A percentile compares a stretch with the other conserved stretches of the same genome.
phyloP scores from a whole-genome alignment of 2,888 invertebrate genomes.

The Spodoptera exigua region DNA sequence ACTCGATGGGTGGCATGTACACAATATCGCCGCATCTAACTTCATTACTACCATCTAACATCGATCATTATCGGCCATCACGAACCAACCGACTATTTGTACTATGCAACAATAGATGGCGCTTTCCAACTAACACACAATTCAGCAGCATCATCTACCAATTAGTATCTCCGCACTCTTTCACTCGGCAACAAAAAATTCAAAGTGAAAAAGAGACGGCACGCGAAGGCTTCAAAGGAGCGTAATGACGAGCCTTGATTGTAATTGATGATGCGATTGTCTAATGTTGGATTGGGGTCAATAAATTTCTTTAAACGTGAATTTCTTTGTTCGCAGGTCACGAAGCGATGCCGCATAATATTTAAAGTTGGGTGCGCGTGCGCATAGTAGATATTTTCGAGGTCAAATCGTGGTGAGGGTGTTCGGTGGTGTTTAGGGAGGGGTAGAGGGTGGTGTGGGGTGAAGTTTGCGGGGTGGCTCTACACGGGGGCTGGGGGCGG shows the following conservation, averaged over 20 bases:
- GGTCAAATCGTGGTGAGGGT: slow-evolving; percentile 28
- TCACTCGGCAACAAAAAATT: slow-evolving; percentile 45
- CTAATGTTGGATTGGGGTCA: slow-evolving; percentile 81
- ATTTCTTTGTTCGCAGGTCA: slow-evolving; percentile 78
- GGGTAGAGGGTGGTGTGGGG: slow-evolving; percentile 64
- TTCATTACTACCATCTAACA: slow-evolving; percentile 81
- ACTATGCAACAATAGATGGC: slow-evolving; percentile 88
- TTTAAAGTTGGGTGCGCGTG: slow-evolving; percentile 55
- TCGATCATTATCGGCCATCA: slow-evolving; percentile 85
- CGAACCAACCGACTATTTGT: slow-evolving; percentile 83
- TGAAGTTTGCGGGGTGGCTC: slow-evolving; percentile 82
- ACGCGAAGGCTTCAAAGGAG: slow-evolving; percentile 68
- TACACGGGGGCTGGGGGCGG: slow-evolving; percentile 90
- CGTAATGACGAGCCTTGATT: slow-evolving; percentile 81
- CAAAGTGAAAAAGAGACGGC: slow-evolving; percentile 62
- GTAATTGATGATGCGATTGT: slow-evolving; percentile 88
- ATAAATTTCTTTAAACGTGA: slow-evolving; percentile 79
- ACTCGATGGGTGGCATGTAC: slow-evolving; percentile 80
- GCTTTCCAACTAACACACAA: slow-evolving; percentile 80
- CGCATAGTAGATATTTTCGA: slow-evolving; percentile 38
- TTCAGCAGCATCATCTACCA: slow-evolving; percentile 86
- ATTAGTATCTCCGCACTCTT: slow-evolving; percentile 75
- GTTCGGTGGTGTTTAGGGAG: slow-evolving; percentile 35
- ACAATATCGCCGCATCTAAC: slow-evolving; percentile 77
- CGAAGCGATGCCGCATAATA: slow-evolving; percentile 55